Conservation (phyloP, 2,888 invertebrate species). For the Leistus spinibarbis region DNA sequence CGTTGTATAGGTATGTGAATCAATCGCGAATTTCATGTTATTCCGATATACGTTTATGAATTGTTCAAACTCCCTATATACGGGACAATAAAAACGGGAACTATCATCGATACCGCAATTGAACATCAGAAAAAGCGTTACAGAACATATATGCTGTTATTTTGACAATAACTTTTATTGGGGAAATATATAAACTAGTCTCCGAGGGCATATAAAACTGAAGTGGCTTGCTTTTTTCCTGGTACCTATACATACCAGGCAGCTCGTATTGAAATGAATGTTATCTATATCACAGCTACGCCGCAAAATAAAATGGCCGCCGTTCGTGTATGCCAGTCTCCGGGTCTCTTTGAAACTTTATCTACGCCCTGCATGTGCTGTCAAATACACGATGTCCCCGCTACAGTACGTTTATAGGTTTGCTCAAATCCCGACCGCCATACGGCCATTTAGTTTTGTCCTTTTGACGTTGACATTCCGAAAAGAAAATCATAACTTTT, state of each 20-base stretch:
- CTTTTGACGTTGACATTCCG: not conserved
- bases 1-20: not conserved
- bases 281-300: conserved; percentile 1
- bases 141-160: not conserved
- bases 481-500: not conserved
- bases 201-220: not conserved
- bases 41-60: not conserved
- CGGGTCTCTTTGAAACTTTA: conserved; percentile 26
- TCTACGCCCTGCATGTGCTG: conserved; percentile 24
- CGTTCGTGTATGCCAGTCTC: conserved; percentile 6
- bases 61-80: not conserved
- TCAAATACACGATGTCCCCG: conserved; percentile 16
- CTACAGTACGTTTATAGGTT: conserved; percentile 4
- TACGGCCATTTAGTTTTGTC: conserved; percentile 6
- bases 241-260: not conserved
- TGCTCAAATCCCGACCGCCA: not conserved
- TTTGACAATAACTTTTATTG: conserved; percentile 3
- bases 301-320: not conserved
- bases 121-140: not conserved
- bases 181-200: not conserved
- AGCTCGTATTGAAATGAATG: not conserved
- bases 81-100: not conserved
- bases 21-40: not conserved
- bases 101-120: not conserved
- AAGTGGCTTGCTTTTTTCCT: not conserved